Evolutionary conservation across 2,113 vertebrate species (phyloP).

Genomic region (Craseonycteris thonglongyai): DNA sequence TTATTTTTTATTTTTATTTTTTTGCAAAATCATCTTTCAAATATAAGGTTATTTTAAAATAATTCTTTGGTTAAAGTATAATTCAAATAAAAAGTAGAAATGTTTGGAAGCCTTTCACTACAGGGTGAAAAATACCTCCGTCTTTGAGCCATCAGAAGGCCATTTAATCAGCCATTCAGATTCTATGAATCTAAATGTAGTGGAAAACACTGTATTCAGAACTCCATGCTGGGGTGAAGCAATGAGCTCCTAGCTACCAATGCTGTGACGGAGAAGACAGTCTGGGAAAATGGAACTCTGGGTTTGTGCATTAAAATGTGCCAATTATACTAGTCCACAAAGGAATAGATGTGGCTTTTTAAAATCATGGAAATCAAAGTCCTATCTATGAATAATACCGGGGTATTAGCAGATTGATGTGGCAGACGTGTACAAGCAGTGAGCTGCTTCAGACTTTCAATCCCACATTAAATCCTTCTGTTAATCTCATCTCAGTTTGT

Average conservation of each 20-base stretch:
- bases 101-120: neutral
- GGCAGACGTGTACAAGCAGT: neutral
- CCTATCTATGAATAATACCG: neutral
- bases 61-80: constrained; percentile 71
- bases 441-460: neutral
- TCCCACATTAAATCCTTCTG: neutral
- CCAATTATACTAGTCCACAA: neutral
- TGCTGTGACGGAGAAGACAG: neutral
- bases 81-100: constrained; percentile 63
- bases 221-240: neutral
- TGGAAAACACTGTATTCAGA: neutral
- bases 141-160: constrained; percentile 39
- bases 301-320: neutral
- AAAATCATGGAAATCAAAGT: neutral
- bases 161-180: constrained; percentile 44
- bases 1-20: constrained; percentile 25
- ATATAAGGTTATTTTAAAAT: constrained; percentile 62
- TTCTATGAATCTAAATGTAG: constrained; percentile 43
- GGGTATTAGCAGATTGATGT: neutral
- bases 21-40: constrained; percentile 54
- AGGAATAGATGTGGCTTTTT: neutral
- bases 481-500: constrained; percentile 17
- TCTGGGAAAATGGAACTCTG: neutral
- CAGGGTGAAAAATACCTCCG: constrained; percentile 17
- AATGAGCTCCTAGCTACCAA: neutral